Percentiles rank a stretch among this genome's conserved stretches.
Evolutionary conservation across 2,797 vertebrate genomes (phyloP).

Genomic region (Uromys caudimaculatus): DNA sequence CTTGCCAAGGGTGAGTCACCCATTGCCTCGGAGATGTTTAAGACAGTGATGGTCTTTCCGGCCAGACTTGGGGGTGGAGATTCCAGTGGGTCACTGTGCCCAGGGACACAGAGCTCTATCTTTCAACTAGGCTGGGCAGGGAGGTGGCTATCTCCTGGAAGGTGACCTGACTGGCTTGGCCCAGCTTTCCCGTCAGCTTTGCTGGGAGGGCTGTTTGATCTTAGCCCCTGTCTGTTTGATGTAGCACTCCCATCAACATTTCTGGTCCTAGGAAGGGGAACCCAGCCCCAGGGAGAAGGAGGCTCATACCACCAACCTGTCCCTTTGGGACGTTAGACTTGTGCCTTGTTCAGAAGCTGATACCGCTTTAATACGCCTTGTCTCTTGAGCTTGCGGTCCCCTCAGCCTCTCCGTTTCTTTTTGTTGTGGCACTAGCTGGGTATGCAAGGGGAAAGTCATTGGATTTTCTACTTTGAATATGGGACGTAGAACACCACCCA

Average conservation of each 20-base stretch:
- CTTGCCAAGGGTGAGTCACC: conserved; percentile 80
- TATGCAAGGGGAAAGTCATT: conserved; percentile 46
- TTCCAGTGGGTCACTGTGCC: conserved; percentile 37
- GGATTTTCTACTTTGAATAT: conserved; percentile 13
- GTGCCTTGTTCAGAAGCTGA: not conserved
- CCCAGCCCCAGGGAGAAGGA: not conserved
- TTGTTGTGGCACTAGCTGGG: not conserved
- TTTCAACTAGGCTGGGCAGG: not conserved
- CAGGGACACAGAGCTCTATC: conserved; percentile 15
- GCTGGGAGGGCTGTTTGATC: not conserved
- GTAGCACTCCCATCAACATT: not conserved
- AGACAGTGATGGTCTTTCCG: conserved; percentile 76
- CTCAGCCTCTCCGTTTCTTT: not conserved
- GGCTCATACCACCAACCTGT: not conserved
- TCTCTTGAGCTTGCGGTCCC: not conserved
- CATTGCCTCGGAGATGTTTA: conserved; percentile 48
- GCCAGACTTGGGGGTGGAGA: conserved; percentile 67
- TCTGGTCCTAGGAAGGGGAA: not conserved
- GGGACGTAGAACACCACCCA: not conserved
- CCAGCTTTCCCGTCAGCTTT: not conserved
- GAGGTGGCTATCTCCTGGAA: not conserved
- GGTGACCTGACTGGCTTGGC: not conserved
- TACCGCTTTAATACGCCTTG: not conserved
- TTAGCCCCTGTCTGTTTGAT: not conserved
- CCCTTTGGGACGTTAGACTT: not conserved